Percentiles rank a stretch among this genome's conserved stretches.
Conservation (phyloP, 2,888 invertebrate species). For the Zeuzera pyrina region DNA sequence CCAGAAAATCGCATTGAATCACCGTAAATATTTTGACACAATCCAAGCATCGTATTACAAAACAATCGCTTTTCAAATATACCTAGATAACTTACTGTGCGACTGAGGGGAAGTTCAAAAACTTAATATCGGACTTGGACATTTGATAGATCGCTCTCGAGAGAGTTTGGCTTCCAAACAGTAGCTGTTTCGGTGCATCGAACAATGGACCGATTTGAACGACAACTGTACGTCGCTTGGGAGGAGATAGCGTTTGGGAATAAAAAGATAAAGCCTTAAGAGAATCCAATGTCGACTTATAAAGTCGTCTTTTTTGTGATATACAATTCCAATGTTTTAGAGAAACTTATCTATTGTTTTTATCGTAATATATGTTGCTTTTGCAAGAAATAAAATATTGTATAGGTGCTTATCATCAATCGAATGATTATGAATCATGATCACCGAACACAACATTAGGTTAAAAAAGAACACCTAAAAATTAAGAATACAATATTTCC, state of each 20-base stretch:
- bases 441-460: too few relatives aligned
- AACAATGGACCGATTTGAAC: constrained; percentile 29
- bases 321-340: neutral
- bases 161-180: constrained; percentile 38
- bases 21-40: constrained; percentile 67
- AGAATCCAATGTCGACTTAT: neutral
- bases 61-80: constrained; percentile 57
- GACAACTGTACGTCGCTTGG: constrained; percentile 23
- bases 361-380: too few relatives aligned
- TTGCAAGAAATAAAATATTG: too few relatives aligned
- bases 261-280: neutral
- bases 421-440: too few relatives aligned
- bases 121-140: constrained; percentile 47
- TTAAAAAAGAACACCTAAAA: too few relatives aligned
- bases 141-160: constrained; percentile 65
- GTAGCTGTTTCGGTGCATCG: constrained; percentile 34
- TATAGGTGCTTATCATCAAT: too few relatives aligned
- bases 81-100: constrained; percentile 26
- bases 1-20: constrained; percentile 57
- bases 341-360: too few relatives aligned
- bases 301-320: neutral
- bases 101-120: constrained; percentile 42
- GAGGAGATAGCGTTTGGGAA: constrained; percentile 4
- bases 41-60: constrained; percentile 57
- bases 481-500: neutral